Conservation (phyloP, 2,113 vertebrate genomes). For the Syngnathus typhle region DNA sequence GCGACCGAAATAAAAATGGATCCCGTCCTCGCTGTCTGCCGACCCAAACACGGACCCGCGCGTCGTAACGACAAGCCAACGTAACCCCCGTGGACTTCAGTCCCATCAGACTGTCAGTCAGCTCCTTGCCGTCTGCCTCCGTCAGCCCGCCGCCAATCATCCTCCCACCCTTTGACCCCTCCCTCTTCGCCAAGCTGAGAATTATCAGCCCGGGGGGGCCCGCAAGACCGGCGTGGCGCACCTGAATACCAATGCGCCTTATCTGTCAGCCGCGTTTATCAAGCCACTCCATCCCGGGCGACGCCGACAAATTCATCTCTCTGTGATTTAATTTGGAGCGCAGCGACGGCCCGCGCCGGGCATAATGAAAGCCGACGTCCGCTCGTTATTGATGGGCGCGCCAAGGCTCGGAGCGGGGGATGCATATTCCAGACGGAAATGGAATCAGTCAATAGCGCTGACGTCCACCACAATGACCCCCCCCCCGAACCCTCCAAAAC, state of each 20-base stretch:
- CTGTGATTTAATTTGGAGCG: slow-evolving; percentile 42
- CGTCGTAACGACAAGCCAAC: not conserved
- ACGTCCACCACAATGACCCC: not conserved
- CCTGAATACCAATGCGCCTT: slow-evolving; percentile 56
- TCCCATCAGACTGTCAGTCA: slow-evolving; percentile 54
- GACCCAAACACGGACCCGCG: not conserved
- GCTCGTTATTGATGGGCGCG: slow-evolving; percentile 43
- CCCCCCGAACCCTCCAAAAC: not conserved
- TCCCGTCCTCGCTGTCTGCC: slow-evolving; percentile 13
- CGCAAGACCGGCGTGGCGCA: slow-evolving; percentile 22
- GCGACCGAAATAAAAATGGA: slow-evolving; percentile 8
- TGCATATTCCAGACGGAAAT: slow-evolving; percentile 8
- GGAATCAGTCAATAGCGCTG: slow-evolving; percentile 29
- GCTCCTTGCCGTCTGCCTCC: slow-evolving; percentile 43
- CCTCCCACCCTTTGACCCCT: slow-evolving; percentile 51
- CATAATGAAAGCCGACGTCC: slow-evolving; percentile 24
- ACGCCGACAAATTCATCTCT: slow-evolving; percentile 49
- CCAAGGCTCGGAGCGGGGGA: not conserved
- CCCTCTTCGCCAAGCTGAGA: slow-evolving; percentile 35
- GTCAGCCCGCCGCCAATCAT: slow-evolving; percentile 63
- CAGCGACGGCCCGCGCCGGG: not conserved
- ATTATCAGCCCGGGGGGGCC: slow-evolving; percentile 35
- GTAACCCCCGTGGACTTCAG: slow-evolving; percentile 8
- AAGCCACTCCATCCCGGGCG: slow-evolving; percentile 24
- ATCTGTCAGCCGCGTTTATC: slow-evolving; percentile 44